A percentile compares a stretch with the other conserved stretches of the same genome.
These are phyloP conservation scores for Ctenoplectra terminalis DNA, from an alignment of 1,140 invertebrate species.

Conservation along the genomic window DNA sequence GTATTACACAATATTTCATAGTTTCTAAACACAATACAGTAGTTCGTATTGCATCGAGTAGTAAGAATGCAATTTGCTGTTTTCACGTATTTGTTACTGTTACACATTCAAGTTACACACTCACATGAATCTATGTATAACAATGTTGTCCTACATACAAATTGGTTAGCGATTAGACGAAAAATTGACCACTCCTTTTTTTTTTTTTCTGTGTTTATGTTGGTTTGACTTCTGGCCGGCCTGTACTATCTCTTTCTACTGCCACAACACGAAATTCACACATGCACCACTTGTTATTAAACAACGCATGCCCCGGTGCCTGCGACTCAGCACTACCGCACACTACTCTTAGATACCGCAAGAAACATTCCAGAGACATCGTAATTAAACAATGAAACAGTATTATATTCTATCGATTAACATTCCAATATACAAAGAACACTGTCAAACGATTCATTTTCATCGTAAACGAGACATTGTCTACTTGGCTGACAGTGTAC, in stretches of 20 bases:
- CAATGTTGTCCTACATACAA: slow-evolving; percentile 12
- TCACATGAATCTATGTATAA: slow-evolving; percentile 42
- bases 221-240: slow-evolving; percentile 73
- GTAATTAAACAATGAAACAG: slow-evolving; percentile 2
- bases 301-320: slow-evolving; percentile 43
- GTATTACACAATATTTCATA: too few relatives aligned
- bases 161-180: slow-evolving; percentile 8
- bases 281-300: slow-evolving; percentile 33
- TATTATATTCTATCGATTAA: neutral
- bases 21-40: neutral
- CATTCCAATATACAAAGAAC: neutral
- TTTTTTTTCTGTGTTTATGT: slow-evolving; percentile 49
- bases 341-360: slow-evolving; percentile 5
- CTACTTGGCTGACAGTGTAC: neutral
- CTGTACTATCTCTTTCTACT: slow-evolving; percentile 32
- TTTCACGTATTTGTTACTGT: slow-evolving; percentile 43
- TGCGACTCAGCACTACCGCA: slow-evolving; percentile 27
- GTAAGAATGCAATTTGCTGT: slow-evolving; percentile 12
- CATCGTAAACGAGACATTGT: neutral
- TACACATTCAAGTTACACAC: slow-evolving; percentile 54
- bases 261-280: slow-evolving; percentile 46
- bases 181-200: neutral
- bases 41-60: neutral
- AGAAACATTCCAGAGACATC: slow-evolving; percentile 48
- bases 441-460: neutral